These are phyloP conservation scores for Potamilus streckersoni DNA, from an alignment of 1,140 invertebrate genomes.

Conservation along the genomic window DNA sequence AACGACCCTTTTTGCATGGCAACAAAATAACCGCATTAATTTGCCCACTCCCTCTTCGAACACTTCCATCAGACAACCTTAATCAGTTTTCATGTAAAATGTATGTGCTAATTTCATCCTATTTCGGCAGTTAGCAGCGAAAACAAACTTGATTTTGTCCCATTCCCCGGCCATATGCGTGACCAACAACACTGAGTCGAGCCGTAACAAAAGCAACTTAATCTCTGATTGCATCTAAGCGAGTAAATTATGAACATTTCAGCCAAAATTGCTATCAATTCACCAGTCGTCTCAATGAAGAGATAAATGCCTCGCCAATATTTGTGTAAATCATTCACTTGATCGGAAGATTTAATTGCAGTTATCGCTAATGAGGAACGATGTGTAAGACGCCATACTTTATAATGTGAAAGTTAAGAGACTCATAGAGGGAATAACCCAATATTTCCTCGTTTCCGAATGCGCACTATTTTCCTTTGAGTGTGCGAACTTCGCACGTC, in stretches of 20 bases:
- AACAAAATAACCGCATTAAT: no score
- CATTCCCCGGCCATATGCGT: no score
- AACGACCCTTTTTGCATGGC: no score
- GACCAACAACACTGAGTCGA: no score
- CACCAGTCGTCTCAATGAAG: no score
- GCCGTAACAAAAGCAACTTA: conserved; percentile 11
- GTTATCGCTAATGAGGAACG: conserved; percentile 13
- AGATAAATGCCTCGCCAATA: conserved; percentile 2
- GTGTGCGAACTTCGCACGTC: conserved; percentile 1
- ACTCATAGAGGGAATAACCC: conserved; percentile 17
- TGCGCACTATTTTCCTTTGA: conserved; percentile 20
- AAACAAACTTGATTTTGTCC: no score
- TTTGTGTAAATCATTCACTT: conserved; percentile 29
- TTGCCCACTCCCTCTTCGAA: no score
- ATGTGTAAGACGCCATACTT: conserved; percentile 13
- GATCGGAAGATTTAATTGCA: conserved; percentile 25
- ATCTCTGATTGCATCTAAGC: conserved; percentile 19
- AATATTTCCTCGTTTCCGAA: conserved; percentile 26
- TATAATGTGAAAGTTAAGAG: background rate
- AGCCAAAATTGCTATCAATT: conserved; percentile 13
- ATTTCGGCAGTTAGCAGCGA: no score
- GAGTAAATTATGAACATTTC: conserved; percentile 29
- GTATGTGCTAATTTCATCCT: no score
- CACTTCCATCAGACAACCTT: no score
- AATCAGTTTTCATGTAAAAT: no score